Base-by-base conservation (phyloP, 64 coral and sea anemone species). In the Montipora sp. region DNA sequence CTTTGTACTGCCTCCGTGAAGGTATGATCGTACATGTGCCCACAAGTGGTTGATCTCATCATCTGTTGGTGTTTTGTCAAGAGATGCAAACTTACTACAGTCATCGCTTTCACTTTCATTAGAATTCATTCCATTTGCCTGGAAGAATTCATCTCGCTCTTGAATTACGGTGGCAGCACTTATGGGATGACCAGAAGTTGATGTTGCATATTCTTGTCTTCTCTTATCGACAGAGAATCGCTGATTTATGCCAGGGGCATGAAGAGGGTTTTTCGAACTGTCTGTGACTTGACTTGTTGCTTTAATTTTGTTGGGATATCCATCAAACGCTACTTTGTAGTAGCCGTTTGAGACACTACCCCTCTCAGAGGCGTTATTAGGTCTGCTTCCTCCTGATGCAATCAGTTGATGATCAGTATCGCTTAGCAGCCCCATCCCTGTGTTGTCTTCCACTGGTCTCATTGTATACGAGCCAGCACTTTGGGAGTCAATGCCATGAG, bases 1-100 rank as follows among this genome's bases (percentile, higher is more conserved):
- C 47, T 96, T 92, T 7, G 94, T 81, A 22, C 85, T 84, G 60
- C 94, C 90, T 18, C 96, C 63, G 61, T 96, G 80, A 53, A 99
- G 89, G 79, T 95, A 99, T 8, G 81, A 90, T 5, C 95, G 91
- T 21, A 96, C 95, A 80, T 88, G 89, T 7, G 89, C 95, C 95
- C 95, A 96, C 0, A 96, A 81, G 49, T 93, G 66, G 55, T 96
- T 96, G 24, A 96, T 96, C 63, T 96, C 95, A 16, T 96, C 95
- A 66, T 96, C 95, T 43, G 95, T 96, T 0, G 95, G 95, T 27
- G 95, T 96, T 48, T 93, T 90, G 73, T 96, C 95, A 6, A 96
- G 68, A 6, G 75, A 82, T 73, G 78, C 27, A 14, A 72, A 75
- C 8, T 65, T 85, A 3, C 50, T 85, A 5, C 49, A 19, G 3